These are phyloP conservation scores for Mormyrus lacerda DNA, from an alignment of 2,113 vertebrate genomes.

Conservation along the genomic window DNA sequence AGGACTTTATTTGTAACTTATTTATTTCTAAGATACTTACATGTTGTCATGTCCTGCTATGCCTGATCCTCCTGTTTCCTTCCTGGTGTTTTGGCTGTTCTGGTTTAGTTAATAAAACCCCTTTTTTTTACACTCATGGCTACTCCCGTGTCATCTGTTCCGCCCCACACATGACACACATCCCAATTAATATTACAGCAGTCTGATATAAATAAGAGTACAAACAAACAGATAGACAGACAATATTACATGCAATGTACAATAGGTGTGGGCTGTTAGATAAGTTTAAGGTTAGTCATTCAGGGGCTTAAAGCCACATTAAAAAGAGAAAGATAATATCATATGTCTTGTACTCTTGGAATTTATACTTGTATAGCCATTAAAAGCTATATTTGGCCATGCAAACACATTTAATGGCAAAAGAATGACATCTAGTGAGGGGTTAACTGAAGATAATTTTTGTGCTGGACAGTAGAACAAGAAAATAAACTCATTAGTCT, in stretches of 20 bases:
- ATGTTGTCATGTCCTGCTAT: not conserved
- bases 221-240: not conserved
- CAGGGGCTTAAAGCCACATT: not conserved
- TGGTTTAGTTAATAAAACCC: too few relatives aligned
- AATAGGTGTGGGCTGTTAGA: not conserved
- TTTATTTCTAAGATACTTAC: not conserved
- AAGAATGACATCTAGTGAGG: not conserved
- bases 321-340: not conserved
- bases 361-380: not conserved
- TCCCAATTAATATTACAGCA: not conserved
- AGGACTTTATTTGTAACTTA: not conserved
- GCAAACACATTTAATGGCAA: not conserved
- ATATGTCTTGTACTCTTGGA: not conserved
- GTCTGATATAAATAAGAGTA: not conserved
- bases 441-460: not conserved
- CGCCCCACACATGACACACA: not conserved
- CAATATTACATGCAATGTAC: not conserved
- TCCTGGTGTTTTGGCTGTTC: too few relatives aligned
- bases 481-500: slow-evolving; percentile 4
- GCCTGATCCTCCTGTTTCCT: too few relatives aligned
- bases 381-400: not conserved
- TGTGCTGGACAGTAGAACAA: not conserved
- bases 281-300: not conserved
- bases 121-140: too few relatives aligned
- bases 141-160: too few relatives aligned